Percentiles rank a stretch among this genome's conserved stretches.
Conservation (phyloP, 2,888 invertebrate species). For the Bombyx huttoni region DNA sequence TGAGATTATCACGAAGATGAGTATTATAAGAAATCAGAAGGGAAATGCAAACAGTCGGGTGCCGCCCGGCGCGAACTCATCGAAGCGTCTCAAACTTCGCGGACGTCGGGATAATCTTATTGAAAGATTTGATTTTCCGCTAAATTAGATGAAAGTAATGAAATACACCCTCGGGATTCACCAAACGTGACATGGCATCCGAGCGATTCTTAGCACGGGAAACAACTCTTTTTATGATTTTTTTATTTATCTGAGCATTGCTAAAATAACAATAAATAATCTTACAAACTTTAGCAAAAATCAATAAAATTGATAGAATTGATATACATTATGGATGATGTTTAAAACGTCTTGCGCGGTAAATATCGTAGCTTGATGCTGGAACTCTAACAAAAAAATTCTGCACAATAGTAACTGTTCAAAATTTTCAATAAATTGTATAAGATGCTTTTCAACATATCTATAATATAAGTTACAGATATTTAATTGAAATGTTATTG, state of each 20-base stretch:
- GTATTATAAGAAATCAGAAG: conserved; percentile 16
- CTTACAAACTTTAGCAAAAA: too few relatives aligned
- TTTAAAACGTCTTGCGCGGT: too few relatives aligned
- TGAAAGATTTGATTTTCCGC: conserved; percentile 69
- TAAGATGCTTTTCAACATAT: too few relatives aligned
- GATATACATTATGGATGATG: too few relatives aligned
- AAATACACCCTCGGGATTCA: conserved; percentile 49
- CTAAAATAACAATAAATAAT: too few relatives aligned
- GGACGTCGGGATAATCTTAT: conserved; percentile 58
- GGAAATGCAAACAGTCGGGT: background rate
- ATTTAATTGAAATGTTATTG: too few relatives aligned
- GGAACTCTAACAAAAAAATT: too few relatives aligned
- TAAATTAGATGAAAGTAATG: conserved; percentile 70
- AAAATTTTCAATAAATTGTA: too few relatives aligned
- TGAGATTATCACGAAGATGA: conserved; percentile 4
- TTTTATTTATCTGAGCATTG: background rate
- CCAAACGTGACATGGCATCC: conserved; percentile 16
- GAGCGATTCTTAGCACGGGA: background rate
- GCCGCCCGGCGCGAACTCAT: conserved; percentile 25
- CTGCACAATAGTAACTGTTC: too few relatives aligned
- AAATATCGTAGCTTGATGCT: too few relatives aligned
- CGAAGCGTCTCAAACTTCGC: conserved; percentile 23
- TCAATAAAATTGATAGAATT: too few relatives aligned
- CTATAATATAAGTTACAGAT: too few relatives aligned
- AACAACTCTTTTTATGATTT: background rate